A percentile compares a stretch with the other conserved stretches of the same genome.
Conservation (phyloP, 1,140 invertebrate genomes). For the Nymphalis io region DNA sequence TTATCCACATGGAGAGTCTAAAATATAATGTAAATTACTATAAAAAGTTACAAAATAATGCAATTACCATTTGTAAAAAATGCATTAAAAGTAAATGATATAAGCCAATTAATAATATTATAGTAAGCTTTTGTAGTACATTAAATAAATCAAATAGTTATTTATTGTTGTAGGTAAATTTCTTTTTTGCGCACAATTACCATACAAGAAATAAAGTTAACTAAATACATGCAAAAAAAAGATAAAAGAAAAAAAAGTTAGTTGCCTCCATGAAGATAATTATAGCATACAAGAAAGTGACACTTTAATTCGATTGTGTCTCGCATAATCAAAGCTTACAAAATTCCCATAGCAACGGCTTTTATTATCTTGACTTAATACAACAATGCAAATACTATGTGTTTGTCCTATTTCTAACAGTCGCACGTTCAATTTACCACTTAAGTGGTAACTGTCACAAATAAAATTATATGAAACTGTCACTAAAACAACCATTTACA, state of each 20-base stretch:
- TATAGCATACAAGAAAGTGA: not conserved
- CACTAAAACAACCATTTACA: not conserved
- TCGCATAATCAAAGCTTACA: not conserved
- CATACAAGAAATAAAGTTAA: too few relatives aligned
- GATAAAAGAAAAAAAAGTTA: too few relatives aligned
- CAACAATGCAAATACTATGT: conserved; percentile 32
- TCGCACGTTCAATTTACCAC: conserved; percentile 26
- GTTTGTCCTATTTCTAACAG: conserved; percentile 23
- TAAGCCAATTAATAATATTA: too few relatives aligned
- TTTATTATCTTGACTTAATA: not conserved
- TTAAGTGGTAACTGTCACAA: conserved; percentile 29
- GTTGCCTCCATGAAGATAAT: not conserved
- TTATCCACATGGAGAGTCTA: not conserved
- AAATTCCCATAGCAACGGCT: conserved; percentile 18
- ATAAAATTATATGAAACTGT: conserved; percentile 10
- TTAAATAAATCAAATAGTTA: too few relatives aligned
- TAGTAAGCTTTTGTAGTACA: too few relatives aligned
- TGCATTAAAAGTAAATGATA: too few relatives aligned
- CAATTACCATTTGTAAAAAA: too few relatives aligned
- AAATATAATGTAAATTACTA: too few relatives aligned
- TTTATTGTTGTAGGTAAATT: too few relatives aligned
- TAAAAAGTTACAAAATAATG: too few relatives aligned
- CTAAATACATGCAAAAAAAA: too few relatives aligned
- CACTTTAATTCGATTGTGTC: not conserved
- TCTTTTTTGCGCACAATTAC: too few relatives aligned